Conservation (phyloP, 2,113 vertebrate genomes). For the Bambusicola thoracicus region DNA sequence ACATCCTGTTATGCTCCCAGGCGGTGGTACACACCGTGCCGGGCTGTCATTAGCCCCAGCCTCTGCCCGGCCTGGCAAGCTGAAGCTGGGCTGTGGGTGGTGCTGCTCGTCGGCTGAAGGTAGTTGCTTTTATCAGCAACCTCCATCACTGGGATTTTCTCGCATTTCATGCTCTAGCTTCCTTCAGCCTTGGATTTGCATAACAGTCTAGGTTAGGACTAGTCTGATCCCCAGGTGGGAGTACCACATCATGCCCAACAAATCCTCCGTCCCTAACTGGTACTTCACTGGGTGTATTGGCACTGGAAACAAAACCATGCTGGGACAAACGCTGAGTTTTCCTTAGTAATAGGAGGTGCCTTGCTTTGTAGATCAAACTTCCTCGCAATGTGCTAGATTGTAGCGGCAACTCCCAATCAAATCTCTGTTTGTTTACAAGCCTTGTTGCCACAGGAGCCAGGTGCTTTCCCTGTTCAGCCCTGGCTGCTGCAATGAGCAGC, state of each 20-base stretch:
- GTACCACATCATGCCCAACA: background rate
- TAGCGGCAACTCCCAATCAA: background rate
- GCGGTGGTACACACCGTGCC: accelerated
- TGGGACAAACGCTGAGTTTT: background rate
- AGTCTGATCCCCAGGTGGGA: slow-evolving; percentile 29
- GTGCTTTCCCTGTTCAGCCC: slow-evolving; percentile 57
- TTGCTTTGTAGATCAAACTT: background rate
- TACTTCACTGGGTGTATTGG: background rate
- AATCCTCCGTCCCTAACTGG: background rate
- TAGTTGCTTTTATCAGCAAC: slow-evolving; percentile 49
- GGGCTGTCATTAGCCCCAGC: background rate
- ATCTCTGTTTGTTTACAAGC: slow-evolving; percentile 49
- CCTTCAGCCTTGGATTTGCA: slow-evolving; percentile 52
- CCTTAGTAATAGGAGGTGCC: slow-evolving; percentile 7
- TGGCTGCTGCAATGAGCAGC: background rate
- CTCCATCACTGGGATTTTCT: slow-evolving; percentile 57
- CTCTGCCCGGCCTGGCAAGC: background rate
- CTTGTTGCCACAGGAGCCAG: slow-evolving; percentile 41
- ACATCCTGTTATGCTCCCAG: background rate
- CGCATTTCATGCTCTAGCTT: slow-evolving; percentile 29
- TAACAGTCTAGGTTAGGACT: slow-evolving; percentile 41
- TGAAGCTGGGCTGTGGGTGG: background rate
- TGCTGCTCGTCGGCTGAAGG: slow-evolving; percentile 21
- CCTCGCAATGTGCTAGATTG: background rate
- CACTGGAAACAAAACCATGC: background rate